phyloP scores from a whole-genome alignment of 2,888 invertebrate species.

The Drosophila picticornis region DNA sequence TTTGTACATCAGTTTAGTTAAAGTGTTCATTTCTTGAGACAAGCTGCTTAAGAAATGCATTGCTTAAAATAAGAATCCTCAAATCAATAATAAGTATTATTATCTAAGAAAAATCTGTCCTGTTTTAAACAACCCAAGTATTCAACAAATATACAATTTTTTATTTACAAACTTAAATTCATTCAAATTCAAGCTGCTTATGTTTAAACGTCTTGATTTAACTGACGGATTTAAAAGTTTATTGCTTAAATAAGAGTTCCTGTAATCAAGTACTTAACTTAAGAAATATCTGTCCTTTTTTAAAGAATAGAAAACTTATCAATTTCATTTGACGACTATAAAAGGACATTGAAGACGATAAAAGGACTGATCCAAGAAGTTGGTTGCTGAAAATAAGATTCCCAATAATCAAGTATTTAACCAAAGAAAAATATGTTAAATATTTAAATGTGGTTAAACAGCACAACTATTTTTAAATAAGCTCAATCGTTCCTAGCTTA shows the following conservation, averaged over 20 bases:
- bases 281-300: not conserved
- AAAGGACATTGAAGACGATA: no score
- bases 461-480: not conserved
- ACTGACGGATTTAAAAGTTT: not conserved
- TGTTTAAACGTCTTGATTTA: rapidly evolving
- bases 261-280: not conserved
- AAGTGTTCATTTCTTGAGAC: not conserved
- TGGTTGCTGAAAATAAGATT: no score
- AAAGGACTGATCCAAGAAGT: not conserved
- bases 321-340: no score
- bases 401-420: not conserved
- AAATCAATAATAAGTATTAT: not conserved
- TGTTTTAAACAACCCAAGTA: not conserved
- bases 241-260: not conserved
- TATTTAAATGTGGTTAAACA: not conserved
- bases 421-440: not conserved
- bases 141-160: not conserved
- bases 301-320: not conserved
- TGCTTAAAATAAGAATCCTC: not conserved
- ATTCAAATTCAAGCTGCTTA: not conserved
- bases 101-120: not conserved
- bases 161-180: not conserved
- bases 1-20: not conserved
- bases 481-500: not conserved
- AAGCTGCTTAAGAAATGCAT: not conserved